These are phyloP conservation scores for Melanotus villosus DNA, from an alignment of 2,888 invertebrate genomes.

Conservation along the genomic window DNA sequence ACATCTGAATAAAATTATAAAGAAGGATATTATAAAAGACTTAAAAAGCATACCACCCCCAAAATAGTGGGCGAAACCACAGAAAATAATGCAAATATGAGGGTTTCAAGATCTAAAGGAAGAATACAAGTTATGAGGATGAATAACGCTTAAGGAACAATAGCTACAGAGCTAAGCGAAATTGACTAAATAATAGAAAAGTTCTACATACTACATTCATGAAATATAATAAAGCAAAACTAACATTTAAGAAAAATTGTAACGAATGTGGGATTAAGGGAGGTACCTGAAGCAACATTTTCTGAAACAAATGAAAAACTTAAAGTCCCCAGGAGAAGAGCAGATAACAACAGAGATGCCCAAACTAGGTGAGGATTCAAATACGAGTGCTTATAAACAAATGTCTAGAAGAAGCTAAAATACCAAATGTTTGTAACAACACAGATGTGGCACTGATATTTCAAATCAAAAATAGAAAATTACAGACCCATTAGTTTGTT, in stretches of 20 bases:
- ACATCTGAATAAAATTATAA: constrained; percentile 5
- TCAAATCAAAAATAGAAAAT: too few relatives aligned
- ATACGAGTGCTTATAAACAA: neutral
- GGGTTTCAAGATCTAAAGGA: constrained; percentile 7
- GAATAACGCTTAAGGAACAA: neutral
- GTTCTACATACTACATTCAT: neutral
- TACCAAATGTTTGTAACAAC: neutral
- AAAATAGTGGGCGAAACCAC: neutral
- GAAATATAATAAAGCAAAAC: neutral
- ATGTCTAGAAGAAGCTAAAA: neutral
- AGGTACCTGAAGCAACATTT: neutral
- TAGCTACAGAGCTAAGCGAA: neutral
- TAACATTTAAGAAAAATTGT: neutral
- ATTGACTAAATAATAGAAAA: neutral
- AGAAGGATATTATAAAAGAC: neutral
- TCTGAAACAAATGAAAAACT: neutral
- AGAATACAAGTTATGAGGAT: neutral
- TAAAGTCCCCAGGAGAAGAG: neutral
- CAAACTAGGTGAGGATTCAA: neutral
- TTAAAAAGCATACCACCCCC: neutral
- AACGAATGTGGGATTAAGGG: neutral
- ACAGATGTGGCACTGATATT: too few relatives aligned
- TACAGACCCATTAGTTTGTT: too few relatives aligned
- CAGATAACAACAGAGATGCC: neutral
- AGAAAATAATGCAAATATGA: constrained; percentile 10